Evolutionary conservation across 2,888 invertebrate genomes (phyloP).

Genomic region (Trachelus tabidus): DNA sequence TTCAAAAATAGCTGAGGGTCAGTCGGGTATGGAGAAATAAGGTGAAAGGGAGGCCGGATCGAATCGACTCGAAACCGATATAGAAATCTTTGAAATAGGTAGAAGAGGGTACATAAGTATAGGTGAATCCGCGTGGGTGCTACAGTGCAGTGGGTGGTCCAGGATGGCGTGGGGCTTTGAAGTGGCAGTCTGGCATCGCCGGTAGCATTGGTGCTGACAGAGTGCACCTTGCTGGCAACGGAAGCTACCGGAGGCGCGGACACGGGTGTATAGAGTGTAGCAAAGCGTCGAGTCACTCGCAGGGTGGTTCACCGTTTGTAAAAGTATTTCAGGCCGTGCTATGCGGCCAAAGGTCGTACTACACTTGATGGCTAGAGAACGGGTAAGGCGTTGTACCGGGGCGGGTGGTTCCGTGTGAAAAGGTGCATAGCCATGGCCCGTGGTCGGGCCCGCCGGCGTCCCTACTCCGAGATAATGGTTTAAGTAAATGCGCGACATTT

Average conservation of each 20-base stretch:
- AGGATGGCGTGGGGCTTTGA: neutral
- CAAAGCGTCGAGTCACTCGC: conserved; percentile 2
- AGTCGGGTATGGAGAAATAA: neutral
- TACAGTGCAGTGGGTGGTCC: neutral
- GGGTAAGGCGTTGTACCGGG: neutral
- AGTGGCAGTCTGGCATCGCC: neutral
- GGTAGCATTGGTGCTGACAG: conserved; percentile 19
- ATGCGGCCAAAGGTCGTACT: neutral
- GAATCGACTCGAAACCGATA: neutral
- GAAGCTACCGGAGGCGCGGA: conserved; percentile 5
- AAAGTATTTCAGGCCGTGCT: neutral
- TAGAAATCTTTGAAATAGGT: neutral
- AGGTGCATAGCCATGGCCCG: neutral
- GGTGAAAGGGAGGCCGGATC: neutral
- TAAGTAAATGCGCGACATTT: conserved; percentile 48
- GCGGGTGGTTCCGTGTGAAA: neutral
- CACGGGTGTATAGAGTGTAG: neutral
- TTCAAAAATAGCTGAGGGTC: neutral
- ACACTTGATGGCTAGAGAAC: neutral
- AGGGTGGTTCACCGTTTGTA: neutral
- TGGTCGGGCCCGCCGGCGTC: neutral
- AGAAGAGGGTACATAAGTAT: neutral
- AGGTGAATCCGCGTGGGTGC: neutral
- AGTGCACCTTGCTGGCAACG: conserved; percentile 26
- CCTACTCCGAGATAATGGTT: conserved; percentile 38